Evolutionary conservation across 2,888 invertebrate genomes (phyloP), one percentile per base, ranked within the genome.

Genomic region (Iphiclides podalirius): DNA sequence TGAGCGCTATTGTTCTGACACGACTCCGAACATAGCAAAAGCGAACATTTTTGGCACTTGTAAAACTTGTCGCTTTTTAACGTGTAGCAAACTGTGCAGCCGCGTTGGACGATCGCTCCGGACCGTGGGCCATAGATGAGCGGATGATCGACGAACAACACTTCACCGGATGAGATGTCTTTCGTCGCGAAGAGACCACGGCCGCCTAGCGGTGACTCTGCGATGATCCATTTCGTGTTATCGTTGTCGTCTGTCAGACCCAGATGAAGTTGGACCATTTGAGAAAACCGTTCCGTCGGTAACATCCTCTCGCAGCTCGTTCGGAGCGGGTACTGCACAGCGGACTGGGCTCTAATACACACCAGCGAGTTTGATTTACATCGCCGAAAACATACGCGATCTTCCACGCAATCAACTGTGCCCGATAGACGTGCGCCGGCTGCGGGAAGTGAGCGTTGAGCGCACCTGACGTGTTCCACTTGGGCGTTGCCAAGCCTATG

Each of bases 71-170:
- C 77, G 31, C 67, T 62, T 52, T 86, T 76, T 43, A 90, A 64
- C 58, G 89, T 90, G 60, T 90, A 91, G 66, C 94, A 95, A 58
- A 89, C 90, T 1, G 92, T 90, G 72, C 95, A 95, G 50, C 91
- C 90, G 64, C 92, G 87, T 48, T 90, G 89, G 12, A 90, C 72
- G 28, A 80, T 79, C 43, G 78, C 79, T 44, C 90, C 84, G 28
- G 90, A 87, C 37, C 94, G 90, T 0, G 94, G 94, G 0, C 95
- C 95, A 41, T 91, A 74, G 34, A 95, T 84, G 35, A 95, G 74
- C 0, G 95, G 93, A 45, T 83, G 86, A 70, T 95, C 95, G 8
- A 90, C 85, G 66, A 93, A 94, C 42, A 96, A 90, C 20, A 93
- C 72, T 73, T 95, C 94, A 31, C 94, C 94, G 20, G 87, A 70